Evolutionary conservation across 2,113 vertebrate genomes (phyloP), one percentile per base, ranked within the genome.

Genomic region (Arizona elegans): DNA sequence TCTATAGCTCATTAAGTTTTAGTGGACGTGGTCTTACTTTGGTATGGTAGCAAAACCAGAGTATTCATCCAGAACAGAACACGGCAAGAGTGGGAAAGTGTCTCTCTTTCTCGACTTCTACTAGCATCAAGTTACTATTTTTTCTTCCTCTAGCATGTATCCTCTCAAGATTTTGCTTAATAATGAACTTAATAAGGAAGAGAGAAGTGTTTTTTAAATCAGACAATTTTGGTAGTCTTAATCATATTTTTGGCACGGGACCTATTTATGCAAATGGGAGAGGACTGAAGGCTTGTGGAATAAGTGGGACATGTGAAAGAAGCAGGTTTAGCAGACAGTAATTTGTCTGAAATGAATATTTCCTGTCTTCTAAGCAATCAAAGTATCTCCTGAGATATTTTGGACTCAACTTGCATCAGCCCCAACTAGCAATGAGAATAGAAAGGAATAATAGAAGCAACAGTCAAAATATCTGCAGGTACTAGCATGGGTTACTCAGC

Each of bases 1-100:
- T 86, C 65, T 65, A 56, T 38, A 26, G 56, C 33, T 91, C 90
- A 53, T 90, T 93, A 92, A 65, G 89, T 93, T 92, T 93, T 89
- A 92, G 47, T 92, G 87, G 56, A 85, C 75, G 23, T 89, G 54
- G 55, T 55, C 54, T 92, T 92, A 89, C 54, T 50, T 89, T 52
- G 15, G 55, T 86, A 89, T 86, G 62, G 87, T 85, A 81, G 86
- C 29, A 86, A 89, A 58, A 89, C n/a, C 15, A 52, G 5, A 33
- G 23, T 26, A n/a, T 86, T 47, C 56, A 52, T 17, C 47, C 38
- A 24, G 55, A 86, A 55, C 13, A 53, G 70, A 92, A 26, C 50
- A 53, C 2, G 86, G 87, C 87, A 91, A 56, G 55, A 53, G 19
- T 47, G 47, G 52, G n/a, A 89, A 91, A 53, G 55, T 53, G 23